Evolutionary conservation across 1,140 invertebrate genomes (phyloP), one percentile per base, ranked within the genome.

Genomic region (Chymomyza costata): DNA sequence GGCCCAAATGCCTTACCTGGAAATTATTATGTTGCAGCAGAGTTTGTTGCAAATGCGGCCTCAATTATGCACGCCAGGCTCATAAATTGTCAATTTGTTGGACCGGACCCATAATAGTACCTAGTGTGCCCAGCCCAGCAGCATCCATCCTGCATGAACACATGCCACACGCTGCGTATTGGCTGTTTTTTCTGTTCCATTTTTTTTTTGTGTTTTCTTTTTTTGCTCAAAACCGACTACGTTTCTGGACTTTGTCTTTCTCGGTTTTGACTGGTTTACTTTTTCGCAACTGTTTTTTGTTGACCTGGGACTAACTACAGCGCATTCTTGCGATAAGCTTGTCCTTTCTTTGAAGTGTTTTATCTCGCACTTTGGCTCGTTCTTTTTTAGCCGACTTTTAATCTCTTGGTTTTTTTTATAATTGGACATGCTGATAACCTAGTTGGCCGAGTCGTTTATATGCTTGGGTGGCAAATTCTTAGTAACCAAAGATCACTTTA

Each of bases 71-170:
- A 78, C 68, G 64, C 21, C 21, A 37, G 53, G 57, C 59, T 68
- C 73, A 78, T 78, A 78, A 78, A 78, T 80, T 78, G 55, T 80
- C 73, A 78, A 80, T 78, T 80, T 32, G 66, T 61, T 55, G 32
- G 44, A 65, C 44, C 30, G 46, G 56, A 28, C 39, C 49, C 14
- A 30, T 3, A 15, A 17, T 30, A 13, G 17, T 65, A 54, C 62
- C 62, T 71, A 48, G 28, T 13, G 15, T 54, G 50, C 44, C 32
- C 21, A 25, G 21, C 21, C 21, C 21, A 25, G 21, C 21, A 25
- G 21, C 21, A 25, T 5, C 21, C 3, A 25, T 25, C 21, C 3
- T 25, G 21, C 21, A 25, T 25, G 3, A 3, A 25, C 3, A 3
- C 21, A 8, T 25, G 21, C 21, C 21, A 25, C 21, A 25, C 21